These are phyloP conservation scores for Volucella zonaria DNA, from an alignment of 2,888 invertebrate genomes.

Conservation along the genomic window DNA sequence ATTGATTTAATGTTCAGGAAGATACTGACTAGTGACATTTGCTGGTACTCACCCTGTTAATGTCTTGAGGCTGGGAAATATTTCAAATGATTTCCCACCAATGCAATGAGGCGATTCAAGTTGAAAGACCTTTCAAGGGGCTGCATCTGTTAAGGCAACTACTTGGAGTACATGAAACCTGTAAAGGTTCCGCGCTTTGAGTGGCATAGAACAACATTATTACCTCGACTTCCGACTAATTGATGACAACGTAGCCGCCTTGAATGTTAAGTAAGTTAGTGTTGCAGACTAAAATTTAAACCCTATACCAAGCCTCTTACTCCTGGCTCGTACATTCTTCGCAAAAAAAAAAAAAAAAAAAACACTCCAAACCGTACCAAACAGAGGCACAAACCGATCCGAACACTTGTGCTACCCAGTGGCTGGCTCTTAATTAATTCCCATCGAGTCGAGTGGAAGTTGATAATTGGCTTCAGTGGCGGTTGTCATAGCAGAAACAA, in stretches of 20 bases:
- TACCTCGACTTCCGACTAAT: conserved; percentile 69
- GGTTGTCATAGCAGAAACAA: conserved; percentile 36
- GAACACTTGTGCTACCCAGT: conserved; percentile 24
- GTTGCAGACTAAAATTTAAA: neutral
- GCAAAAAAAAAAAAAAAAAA: conserved; percentile 7
- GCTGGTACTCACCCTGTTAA: neutral
- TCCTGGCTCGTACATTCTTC: conserved; percentile 1
- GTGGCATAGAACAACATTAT: conserved; percentile 62
- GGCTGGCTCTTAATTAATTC: conserved; percentile 60
- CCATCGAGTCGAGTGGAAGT: conserved; percentile 49
- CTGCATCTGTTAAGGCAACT: neutral
- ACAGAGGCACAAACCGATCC: conserved; percentile 6
- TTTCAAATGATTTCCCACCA: conserved; percentile 25
- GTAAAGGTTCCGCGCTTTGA: neutral
- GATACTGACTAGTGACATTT: conserved; percentile 58
- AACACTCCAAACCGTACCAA: too few species aligned
- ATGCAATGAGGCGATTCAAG: conserved; percentile 19
- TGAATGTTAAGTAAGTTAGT: conserved; percentile 59
- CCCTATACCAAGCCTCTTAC: conserved; percentile 4
- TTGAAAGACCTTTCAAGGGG: conserved; percentile 39
- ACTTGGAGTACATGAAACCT: too few species aligned
- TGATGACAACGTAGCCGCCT: conserved; percentile 65
- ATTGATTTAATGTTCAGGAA: conserved; percentile 72
- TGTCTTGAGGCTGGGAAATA: conserved; percentile 34
- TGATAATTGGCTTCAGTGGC: conserved; percentile 52